Evolutionary conservation across 2,888 invertebrate genomes (phyloP).

Genomic region (Clitarchus hookeri): DNA sequence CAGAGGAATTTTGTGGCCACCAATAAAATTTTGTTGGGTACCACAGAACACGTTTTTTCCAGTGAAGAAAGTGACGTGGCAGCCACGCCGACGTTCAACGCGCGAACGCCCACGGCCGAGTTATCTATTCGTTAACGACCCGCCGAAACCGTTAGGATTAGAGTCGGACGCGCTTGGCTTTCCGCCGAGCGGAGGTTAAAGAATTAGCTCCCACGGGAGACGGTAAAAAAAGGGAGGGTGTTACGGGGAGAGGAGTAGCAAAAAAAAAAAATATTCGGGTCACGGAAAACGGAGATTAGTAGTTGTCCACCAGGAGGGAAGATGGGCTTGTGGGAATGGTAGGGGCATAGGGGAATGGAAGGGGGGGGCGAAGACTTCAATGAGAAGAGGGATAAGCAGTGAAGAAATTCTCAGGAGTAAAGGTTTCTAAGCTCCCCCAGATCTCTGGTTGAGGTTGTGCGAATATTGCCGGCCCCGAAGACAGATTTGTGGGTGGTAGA

Average conservation of each 20-base stretch:
- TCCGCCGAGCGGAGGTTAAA: neutral
- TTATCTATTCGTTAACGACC: neutral
- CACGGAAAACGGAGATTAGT: constrained; percentile 16
- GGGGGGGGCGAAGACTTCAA: neutral
- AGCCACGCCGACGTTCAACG: neutral
- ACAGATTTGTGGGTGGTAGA: too few species aligned
- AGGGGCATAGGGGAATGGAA: neutral
- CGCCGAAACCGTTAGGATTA: neutral
- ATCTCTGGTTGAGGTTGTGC: neutral
- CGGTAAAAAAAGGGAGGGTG: neutral
- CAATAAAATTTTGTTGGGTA: too few species aligned
- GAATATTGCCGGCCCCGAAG: neutral
- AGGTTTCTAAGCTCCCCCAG: neutral
- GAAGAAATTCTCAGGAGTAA: neutral
- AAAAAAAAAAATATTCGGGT: constrained; percentile 21
- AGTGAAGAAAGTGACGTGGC: too few species aligned
- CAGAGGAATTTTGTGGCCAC: too few species aligned
- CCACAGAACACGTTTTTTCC: too few species aligned
- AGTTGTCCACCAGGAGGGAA: constrained; percentile 8
- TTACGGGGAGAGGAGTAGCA: too few species aligned
- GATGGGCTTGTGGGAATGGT: neutral
- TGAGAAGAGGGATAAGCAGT: neutral
- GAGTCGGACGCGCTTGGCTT: neutral
- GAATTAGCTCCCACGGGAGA: neutral
- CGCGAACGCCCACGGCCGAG: neutral